phyloP scores from a whole-genome alignment of 2,113 vertebrate genomes.

The Ailurus styani region DNA sequence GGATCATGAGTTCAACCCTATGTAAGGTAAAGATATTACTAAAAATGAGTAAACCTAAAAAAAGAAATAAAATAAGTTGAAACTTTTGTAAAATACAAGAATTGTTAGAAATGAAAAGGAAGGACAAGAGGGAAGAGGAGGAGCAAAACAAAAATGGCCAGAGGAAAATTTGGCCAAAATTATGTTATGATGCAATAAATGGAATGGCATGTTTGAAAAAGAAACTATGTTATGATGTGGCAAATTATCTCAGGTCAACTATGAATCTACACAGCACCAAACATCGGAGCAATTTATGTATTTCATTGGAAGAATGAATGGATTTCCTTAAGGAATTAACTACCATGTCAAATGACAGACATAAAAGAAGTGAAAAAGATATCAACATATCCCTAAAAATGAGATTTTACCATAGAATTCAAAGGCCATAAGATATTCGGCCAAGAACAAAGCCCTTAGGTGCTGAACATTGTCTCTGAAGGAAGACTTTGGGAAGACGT shows the following conservation, averaged over 20 bases:
- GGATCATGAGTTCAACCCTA: neutral
- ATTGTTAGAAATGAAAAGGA: neutral
- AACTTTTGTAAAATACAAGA: neutral
- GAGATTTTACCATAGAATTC: neutral
- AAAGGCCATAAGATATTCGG: neutral
- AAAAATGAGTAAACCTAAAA: neutral
- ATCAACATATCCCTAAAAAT: neutral
- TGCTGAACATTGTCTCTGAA: neutral
- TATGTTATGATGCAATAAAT: neutral
- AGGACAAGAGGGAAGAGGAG: neutral
- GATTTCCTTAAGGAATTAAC: neutral
- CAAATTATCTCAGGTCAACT: neutral
- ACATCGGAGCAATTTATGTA: neutral
- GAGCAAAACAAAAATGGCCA: neutral
- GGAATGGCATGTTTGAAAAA: too few species aligned
- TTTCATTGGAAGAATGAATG: neutral
- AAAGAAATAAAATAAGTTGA: too few species aligned
- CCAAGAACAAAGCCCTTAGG: neutral
- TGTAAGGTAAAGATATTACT: neutral
- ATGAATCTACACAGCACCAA: neutral
- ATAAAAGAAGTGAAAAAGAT: neutral
- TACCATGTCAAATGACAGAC: neutral
- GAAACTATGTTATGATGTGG: neutral
- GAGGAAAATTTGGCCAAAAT: neutral
- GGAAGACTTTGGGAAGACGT: neutral